Conservation (phyloP, 2,888 invertebrate genomes). For the Cephus nigrinus region DNA sequence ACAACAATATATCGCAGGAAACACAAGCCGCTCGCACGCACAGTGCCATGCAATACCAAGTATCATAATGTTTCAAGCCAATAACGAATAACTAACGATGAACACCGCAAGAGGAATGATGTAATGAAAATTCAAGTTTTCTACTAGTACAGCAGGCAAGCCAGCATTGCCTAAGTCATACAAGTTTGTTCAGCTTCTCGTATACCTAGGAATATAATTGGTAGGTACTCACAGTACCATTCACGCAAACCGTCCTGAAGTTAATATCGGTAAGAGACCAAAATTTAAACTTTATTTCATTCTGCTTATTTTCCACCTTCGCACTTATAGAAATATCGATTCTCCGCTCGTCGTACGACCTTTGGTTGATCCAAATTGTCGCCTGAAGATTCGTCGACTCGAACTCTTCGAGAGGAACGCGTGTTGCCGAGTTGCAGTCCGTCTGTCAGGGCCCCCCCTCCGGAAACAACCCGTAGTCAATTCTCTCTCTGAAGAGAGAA, state of each 20-base stretch:
- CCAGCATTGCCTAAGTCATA: neutral
- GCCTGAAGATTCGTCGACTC: neutral
- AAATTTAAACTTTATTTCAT: neutral
- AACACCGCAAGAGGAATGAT: neutral
- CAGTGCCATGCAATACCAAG: neutral
- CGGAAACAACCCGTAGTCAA: neutral
- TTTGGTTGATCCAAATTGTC: neutral
- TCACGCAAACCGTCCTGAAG: neutral
- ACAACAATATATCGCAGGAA: neutral
- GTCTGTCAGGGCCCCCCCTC: neutral
- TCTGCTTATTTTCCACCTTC: neutral
- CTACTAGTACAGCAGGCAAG: neutral
- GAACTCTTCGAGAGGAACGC: neutral
- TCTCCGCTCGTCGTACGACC: neutral
- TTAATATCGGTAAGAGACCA: neutral
- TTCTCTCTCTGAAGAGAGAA: neutral
- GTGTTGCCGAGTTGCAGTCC: neutral
- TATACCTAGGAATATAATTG: neutral
- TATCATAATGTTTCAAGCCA: neutral
- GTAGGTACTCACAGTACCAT: neutral
- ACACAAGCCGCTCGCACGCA: neutral
- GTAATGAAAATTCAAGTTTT: neutral
- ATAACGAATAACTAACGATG: neutral
- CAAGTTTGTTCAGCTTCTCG: neutral
- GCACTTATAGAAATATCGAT: neutral